These are phyloP conservation scores for Oenanthe oenanthe DNA, from an alignment of 2,113 vertebrate genomes.

Conservation along the genomic window DNA sequence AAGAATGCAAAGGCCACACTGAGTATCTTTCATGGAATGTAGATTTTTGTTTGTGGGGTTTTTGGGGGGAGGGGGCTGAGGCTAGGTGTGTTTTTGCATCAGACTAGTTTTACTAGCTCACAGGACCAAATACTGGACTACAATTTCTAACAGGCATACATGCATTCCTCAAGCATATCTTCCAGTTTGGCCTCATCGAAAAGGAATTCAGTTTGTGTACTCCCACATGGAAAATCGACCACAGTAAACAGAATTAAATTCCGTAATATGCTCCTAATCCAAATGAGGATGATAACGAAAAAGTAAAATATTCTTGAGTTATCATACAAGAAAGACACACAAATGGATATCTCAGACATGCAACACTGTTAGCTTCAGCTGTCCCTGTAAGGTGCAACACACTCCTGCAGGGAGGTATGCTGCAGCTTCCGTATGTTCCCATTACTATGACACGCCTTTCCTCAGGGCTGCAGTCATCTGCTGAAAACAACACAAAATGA, in stretches of 20 bases:
- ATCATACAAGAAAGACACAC: neutral
- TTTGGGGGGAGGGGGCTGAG: neutral
- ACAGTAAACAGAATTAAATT: neutral
- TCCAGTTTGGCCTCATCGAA: neutral
- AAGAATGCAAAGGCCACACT: neutral
- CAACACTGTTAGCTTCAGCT: neutral
- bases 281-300: neutral
- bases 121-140: neutral
- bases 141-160: accelerated
- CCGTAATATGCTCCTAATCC: neutral
- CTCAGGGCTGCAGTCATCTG: neutral
- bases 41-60: neutral
- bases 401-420: neutral
- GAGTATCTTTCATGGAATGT: neutral
- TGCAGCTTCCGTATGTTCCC: neutral
- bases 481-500: neutral
- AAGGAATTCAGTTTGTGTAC: neutral
- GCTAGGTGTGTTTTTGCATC: neutral
- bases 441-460: neutral
- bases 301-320: neutral
- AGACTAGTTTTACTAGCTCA: neutral
- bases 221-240: neutral
- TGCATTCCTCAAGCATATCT: neutral
- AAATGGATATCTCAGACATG: neutral
- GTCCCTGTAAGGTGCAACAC: neutral